Percentiles rank a stretch among this genome's conserved stretches.
phyloP scores from a whole-genome alignment of 2,113 vertebrate genomes.

The Orycteropus afer region DNA sequence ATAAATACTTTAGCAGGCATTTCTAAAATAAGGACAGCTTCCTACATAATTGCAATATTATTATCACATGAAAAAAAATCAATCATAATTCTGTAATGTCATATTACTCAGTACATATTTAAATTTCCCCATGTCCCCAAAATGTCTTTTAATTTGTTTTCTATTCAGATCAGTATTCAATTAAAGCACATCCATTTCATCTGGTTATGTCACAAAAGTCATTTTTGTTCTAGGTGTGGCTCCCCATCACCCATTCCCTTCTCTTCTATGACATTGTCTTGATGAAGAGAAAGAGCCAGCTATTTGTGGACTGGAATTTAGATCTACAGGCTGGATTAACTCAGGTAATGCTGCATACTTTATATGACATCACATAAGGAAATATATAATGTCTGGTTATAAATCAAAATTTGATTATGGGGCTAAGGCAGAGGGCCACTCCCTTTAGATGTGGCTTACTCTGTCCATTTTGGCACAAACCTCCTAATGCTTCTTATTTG shows the following conservation, averaged over 20 bases:
- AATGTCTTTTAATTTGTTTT: not conserved
- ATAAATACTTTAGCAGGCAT: not conserved
- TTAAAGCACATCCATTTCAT: not conserved
- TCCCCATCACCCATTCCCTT: not conserved
- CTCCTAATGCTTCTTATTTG: not conserved
- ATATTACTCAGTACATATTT: not conserved
- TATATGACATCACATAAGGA: not conserved
- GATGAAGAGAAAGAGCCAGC: not conserved
- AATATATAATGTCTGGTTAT: not conserved
- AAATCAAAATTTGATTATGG: not conserved
- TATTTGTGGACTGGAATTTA: not conserved
- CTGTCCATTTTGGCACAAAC: not conserved
- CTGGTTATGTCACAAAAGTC: not conserved
- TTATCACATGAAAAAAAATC: not conserved
- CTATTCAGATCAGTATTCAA: not conserved
- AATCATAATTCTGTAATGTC: not conserved
- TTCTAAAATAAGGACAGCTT: conserved; percentile 17
- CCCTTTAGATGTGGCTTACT: not conserved
- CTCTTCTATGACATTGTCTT: not conserved
- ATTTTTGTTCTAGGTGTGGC: not conserved
- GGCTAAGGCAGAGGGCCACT: not conserved
- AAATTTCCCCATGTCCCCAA: not conserved
- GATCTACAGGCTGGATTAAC: not conserved
- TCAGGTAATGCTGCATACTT: not conserved
- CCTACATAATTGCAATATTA: not conserved